Base-by-base conservation (phyloP, 1,140 invertebrate species). In the Hydropsyche tenuis region DNA sequence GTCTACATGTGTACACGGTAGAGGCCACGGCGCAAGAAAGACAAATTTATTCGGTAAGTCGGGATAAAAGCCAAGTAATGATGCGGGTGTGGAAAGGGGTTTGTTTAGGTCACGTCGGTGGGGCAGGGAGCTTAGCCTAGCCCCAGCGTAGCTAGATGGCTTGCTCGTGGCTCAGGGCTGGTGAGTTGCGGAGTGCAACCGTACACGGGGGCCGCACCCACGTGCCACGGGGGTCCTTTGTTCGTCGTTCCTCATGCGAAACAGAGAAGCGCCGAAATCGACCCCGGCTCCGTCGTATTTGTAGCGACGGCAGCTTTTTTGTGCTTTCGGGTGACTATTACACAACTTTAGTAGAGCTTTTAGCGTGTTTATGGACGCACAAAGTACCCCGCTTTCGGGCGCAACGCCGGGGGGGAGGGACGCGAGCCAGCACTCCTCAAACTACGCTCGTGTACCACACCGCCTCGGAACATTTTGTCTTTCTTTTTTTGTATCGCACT, bases 61-160 rank as follows among this genome's bases (percentile, higher is more conserved):
- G 65, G 45, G 65, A 68, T 68, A 68, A 46, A 68, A 68, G 65
- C 37, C 65, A 68, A 48, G 65, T 68, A 68, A 68, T 68, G 65
- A 68, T 68, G 65, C 65, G 65, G 65, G 65, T 27, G 45, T 68
- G 65, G 42, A 48, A 68, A 68, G 43, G 65, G 65, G 43, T 68
- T 60, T 68, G 65, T 68, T 68, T 68, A 43, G 65, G 65, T 68
- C 42, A 68, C 42, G 65, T 43, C 23, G 11, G 20, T 23, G 11
- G 45, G 18, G 12, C 22, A 22, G 20, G 51, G 46, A 12, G 37
- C 37, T 48, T n/a, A 3, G 11, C 3, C 4, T 9, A 37, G 30
- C 3, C 3, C 30, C 9, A 37, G 9, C 30, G 30, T 9, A n/a
- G n/a, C n/a, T n/a, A n/a, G n/a, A n/a, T n/a, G n/a, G n/a, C n/a